phyloP scores from a whole-genome alignment of 2,797 vertebrate species.

The Caiman crocodilus region DNA sequence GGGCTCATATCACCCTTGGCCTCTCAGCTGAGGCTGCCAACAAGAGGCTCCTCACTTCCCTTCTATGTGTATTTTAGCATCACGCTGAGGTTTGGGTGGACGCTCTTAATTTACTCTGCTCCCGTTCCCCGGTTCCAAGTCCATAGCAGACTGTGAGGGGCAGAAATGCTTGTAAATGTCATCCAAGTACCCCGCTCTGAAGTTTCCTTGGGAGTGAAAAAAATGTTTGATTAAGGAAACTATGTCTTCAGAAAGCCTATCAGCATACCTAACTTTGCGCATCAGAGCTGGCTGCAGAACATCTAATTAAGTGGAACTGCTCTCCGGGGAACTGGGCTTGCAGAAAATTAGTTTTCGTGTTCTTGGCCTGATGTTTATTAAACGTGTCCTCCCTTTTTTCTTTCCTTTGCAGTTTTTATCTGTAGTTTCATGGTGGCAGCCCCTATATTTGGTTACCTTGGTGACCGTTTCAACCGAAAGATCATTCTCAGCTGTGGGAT shows the following conservation, averaged over 20 bases:
- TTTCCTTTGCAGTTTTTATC: constrained; percentile 87
- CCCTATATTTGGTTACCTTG: constrained; percentile 91
- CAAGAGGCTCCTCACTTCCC: not conserved
- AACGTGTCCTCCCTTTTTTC: not conserved
- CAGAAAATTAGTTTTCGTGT: constrained; percentile 48
- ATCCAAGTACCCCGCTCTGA: not conserved
- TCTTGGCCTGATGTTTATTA: constrained; percentile 47
- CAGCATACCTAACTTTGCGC: not conserved
- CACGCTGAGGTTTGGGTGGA: not conserved
- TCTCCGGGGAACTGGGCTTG: constrained; percentile 51
- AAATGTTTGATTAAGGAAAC: constrained; percentile 40
- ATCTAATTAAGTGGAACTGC: constrained; percentile 43
- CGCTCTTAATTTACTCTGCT: constrained; percentile 9
- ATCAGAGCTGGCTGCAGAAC: constrained; percentile 38
- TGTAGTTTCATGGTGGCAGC: constrained; percentile 93
- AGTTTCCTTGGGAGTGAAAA: constrained; percentile 44
- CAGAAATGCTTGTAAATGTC: constrained; percentile 8
- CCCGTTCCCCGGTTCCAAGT: not conserved
- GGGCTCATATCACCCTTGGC: not conserved
- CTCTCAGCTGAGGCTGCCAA: not conserved
- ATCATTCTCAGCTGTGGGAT: constrained; percentile 91
- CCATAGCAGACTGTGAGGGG: not conserved
- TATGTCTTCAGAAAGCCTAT: not conserved
- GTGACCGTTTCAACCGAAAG: constrained; percentile 92
- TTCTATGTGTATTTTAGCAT: not conserved